Base-by-base conservation (phyloP, 2,113 vertebrate species). In the Otolemur garnettii region DNA sequence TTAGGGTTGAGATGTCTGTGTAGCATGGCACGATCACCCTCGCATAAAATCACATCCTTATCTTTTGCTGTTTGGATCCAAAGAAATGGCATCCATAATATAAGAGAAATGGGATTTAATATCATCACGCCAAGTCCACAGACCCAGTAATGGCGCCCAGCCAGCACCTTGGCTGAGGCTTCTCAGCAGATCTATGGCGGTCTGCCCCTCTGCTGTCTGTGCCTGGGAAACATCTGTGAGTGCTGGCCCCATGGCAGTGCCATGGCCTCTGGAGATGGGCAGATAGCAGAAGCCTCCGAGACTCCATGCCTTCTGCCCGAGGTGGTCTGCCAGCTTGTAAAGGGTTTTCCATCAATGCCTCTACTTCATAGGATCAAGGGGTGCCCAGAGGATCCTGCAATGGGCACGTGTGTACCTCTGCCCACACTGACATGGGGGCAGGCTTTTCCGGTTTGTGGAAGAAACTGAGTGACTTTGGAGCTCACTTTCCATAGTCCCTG, bases 11-110 rank as follows among this genome's bases (percentile, higher is more conserved):
- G 35, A 59, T 74, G 17, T 72, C 45, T 60, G 15, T 60, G 62
- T 74, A 45, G 17, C 42, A 17, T 82, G 30, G 11, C 13, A n/a
- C 45, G 3, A 26, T 72, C 33, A 66, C 17, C 24, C 6, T 66
- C 79, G 94, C 24, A 19, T 59, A 87, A 92, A 84, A 91, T 81
- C 50, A 74, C 26, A 24, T 90, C 78, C 60, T 96, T 59, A 78
- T 17, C 53, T 7, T 83, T 94, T 82, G 94, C 38, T 18, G 38
- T 90, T 95, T 85, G 33, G 57, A 59, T 81, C 30, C 12, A 91
- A n/a, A 94, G 45, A 94, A 86, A 45, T 66, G 57, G n/a, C 22
- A 50, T 55, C n/a, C 38, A 38, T 4, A 50, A 53, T 55, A 5
- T 74, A 64, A 91, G 80, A 38, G 53, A 71, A 84, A 28, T 18